Percentiles rank a stretch among this genome's conserved stretches.
Evolutionary conservation across 2,113 vertebrate species (phyloP).

Genomic region (Anser cygnoides): DNA sequence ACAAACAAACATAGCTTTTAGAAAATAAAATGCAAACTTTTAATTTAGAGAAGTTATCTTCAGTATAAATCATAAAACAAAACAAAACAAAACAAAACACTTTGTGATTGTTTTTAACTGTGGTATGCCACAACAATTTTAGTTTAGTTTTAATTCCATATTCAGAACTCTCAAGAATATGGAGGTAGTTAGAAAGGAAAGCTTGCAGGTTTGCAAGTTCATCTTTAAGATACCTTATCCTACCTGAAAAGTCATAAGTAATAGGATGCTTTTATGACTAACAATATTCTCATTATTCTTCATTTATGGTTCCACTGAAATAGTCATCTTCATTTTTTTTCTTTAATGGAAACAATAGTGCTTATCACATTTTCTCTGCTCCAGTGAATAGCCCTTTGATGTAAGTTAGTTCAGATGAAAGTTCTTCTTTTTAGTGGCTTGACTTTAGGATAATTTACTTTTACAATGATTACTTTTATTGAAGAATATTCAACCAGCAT

Average conservation of each 20-base stretch:
- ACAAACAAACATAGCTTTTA: background rate
- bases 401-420: background rate
- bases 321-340: background rate
- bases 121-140: background rate
- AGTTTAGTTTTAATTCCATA: background rate
- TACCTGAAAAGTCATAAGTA: background rate
- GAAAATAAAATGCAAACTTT: background rate
- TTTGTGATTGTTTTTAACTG: background rate
- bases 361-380: background rate
- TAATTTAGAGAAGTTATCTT: background rate
- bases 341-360: background rate
- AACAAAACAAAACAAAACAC: accelerated
- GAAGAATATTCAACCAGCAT: background rate
- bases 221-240: background rate
- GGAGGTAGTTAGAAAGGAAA: background rate
- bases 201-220: background rate
- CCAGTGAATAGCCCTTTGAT: background rate
- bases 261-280: background rate
- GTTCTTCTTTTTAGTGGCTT: background rate
- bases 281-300: background rate
- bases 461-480: background rate
- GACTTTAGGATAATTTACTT: background rate
- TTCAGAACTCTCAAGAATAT: background rate
- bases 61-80: background rate
- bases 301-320: background rate